Evolutionary conservation across 2,113 vertebrate species (phyloP).

Genomic region (Boulengeromyrus knoepffleri): DNA sequence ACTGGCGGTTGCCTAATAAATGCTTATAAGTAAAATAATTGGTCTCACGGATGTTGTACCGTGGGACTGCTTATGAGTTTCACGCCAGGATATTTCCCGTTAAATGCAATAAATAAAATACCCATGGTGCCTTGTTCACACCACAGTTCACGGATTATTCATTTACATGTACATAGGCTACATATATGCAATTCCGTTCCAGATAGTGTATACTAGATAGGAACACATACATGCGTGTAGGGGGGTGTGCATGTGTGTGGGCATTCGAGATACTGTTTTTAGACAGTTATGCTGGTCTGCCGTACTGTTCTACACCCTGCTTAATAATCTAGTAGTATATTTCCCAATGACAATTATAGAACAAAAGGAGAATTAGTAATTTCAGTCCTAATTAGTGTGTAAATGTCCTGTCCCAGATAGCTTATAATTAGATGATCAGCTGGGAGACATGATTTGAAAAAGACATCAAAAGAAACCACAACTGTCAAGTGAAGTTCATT

Average conservation of each 20-base stretch:
- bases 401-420: constrained; percentile 95
- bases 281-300: background rate
- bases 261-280: background rate
- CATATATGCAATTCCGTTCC: background rate
- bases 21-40: constrained; percentile 1
- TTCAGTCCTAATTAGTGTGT: constrained; percentile 91
- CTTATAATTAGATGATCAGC: constrained; percentile 81
- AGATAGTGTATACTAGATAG: background rate
- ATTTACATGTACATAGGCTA: background rate
- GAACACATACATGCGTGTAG: background rate
- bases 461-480: constrained; percentile 83
- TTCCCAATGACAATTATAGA: constrained; percentile 92
- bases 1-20: background rate
- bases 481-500: constrained; percentile 72
- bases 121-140: background rate
- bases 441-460: constrained; percentile 77
- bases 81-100: background rate
- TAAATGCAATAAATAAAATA: background rate
- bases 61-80: background rate
- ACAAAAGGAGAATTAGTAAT: constrained; percentile 87
- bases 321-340: constrained; percentile 59
- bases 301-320: background rate
- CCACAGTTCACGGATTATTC: background rate
- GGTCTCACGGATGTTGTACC: background rate
- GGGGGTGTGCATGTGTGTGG: background rate